Evolutionary conservation across 2,113 vertebrate genomes (phyloP).

Genomic region (Crocuta crocuta): DNA sequence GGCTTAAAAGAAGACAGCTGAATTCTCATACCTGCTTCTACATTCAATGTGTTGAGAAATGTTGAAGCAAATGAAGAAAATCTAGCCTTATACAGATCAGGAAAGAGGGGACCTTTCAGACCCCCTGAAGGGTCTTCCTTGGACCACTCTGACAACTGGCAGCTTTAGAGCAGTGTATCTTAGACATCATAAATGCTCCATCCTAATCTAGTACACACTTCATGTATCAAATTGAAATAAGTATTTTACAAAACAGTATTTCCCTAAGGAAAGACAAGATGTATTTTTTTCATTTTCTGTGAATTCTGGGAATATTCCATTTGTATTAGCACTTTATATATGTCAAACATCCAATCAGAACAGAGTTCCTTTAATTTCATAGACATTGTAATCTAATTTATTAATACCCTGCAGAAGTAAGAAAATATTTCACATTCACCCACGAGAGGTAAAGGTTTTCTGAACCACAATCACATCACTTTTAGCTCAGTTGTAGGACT

Average conservation of each 20-base stretch:
- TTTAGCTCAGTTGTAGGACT: slow-evolving; percentile 9
- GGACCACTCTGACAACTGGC: not conserved
- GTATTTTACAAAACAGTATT: not conserved
- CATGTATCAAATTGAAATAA: not conserved
- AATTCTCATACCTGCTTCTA: not conserved
- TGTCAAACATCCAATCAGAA: slow-evolving; percentile 43
- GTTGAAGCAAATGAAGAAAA: not conserved
- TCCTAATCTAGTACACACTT: not conserved
- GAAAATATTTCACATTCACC: slow-evolving; percentile 21
- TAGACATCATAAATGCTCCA: not conserved
- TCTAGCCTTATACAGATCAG: not conserved
- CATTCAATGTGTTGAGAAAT: not conserved
- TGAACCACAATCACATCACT: not conserved
- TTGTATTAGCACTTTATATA: not conserved
- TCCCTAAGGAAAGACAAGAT: not conserved
- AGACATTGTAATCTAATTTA: slow-evolving; percentile 19
- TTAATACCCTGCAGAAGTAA: not conserved
- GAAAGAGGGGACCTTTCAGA: not conserved
- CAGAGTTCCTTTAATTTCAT: not conserved
- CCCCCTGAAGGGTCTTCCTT: not conserved
- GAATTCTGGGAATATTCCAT: not conserved
- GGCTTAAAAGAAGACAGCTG: not conserved
- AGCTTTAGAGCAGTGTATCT: not conserved
- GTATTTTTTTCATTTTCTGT: not conserved
- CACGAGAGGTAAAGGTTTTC: not conserved